Evolutionary conservation across 2,113 vertebrate species (phyloP), one percentile per base, ranked within the genome.

Genomic region (Maccullochella peelii): DNA sequence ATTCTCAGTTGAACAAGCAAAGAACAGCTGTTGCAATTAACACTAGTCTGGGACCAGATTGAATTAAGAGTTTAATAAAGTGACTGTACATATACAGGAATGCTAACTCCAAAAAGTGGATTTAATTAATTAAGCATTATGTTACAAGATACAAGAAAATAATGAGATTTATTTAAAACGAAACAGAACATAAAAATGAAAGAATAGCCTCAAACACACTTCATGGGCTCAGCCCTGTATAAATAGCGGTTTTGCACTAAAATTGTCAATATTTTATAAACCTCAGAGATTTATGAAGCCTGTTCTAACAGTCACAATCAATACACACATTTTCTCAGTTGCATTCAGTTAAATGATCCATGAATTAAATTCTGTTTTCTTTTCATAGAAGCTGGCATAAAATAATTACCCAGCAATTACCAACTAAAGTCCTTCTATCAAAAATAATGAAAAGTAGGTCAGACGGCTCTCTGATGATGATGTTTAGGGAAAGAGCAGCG

Each of bases 361-460:
- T 65, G 40, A 78, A 79, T 78, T 71, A 21, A 80, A 74, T 65
- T 58, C 0, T 75, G 52, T 61, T 72, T 80, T 42, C 47, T 49
- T 70, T 80, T 61, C 50, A 73, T 0, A 40, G 21, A 67, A 55
- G 49, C 67, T 58, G 55, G 68, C 73, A 72, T 67, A 59, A 78
- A 82, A 68, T 5, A 81, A 71, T 83, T 74, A 75, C 54, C 33
- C 23, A 47, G 59, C 38, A 79, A 85, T 86, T 88, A 73, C 27
- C 44, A 80, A 40, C 65, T 36, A n/a, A 74, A 73, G 58, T 74
- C 68, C 72, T 33, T 47, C 44, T 55, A 65, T 86, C 63, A 58
- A 36, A 69, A 52, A 54, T 7, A 40, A 74, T 77, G 49, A 73
- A 69, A 87, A 85, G 65, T 79, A 86, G 82, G 79, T 85, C 82